Base-by-base conservation (phyloP, 2,113 vertebrate species). In the Phasianus colchicus region DNA sequence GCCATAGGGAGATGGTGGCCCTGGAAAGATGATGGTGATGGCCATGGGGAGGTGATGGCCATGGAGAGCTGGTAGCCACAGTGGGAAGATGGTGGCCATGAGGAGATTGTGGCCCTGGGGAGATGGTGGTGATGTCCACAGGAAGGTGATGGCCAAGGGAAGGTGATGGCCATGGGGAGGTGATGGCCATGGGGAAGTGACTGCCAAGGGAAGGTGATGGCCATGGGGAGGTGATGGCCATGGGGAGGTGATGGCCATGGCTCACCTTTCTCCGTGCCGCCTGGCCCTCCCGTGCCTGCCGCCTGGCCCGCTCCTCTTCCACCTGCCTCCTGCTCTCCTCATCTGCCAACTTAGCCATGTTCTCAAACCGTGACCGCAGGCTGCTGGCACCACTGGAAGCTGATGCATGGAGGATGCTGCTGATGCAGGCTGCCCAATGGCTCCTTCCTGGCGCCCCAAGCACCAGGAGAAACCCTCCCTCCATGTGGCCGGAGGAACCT, bases 331-430 rank as follows among this genome's bases (percentile, higher is more conserved):
- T 96, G 94, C 98, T 98, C 81, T 99, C 98, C 25, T 98, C 98
- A 2, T 98, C 98, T 0, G 98, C 98, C 3, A 96, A 95, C 91
- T 97, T 98, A 20, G 98, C 99, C 98, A 99, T 98, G 95, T 94
- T 98, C 79, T 99, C 99, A 90, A 99, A 99, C 5, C 96, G 98
- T 2, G 98, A 98, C 91, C 98, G 98, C 78, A 99, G 97, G 48
- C 98, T 98, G 50, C 98, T 98, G 18, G 98, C 98, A 34, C 98
- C 98, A 65, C 97, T 96, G 54, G 97, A 96, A 58, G 87, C 97
- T 96, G 64, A 90, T 84, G 69, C 6, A 18, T 9, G 34, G n/a
- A 60, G 48, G 73, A 58, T 17, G 54, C 11, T 50, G 10, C 12
- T 19, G 21, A 32, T 6, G n/a, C 22, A 55, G 47, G 10, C 69